A percentile compares a stretch with the other conserved stretches of the same genome.
Evolutionary conservation across 2,113 vertebrate genomes (phyloP).

Genomic region (Rhegmatorhina hoffmannsi): DNA sequence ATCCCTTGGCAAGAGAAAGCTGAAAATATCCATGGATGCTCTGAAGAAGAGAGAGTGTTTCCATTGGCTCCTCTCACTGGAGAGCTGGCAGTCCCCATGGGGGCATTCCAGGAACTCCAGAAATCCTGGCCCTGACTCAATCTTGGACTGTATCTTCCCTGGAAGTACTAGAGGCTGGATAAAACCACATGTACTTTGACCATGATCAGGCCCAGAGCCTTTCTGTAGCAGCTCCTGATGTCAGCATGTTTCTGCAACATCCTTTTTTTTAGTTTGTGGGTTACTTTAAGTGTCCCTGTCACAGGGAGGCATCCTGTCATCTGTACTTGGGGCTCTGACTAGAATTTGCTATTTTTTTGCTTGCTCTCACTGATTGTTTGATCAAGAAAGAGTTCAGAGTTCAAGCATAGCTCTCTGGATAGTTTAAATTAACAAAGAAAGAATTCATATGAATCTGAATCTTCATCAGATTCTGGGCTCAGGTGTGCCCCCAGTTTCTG

Average conservation of each 20-base stretch:
- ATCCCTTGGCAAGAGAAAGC: background rate
- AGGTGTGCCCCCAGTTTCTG: background rate
- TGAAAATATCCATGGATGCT: background rate
- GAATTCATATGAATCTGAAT: background rate
- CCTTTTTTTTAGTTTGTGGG: background rate
- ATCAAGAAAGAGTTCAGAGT: background rate
- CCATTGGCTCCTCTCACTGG: background rate
- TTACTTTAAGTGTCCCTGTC: background rate
- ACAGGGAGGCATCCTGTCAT: background rate
- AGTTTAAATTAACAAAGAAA: background rate
- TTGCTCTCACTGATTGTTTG: background rate
- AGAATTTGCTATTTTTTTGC: background rate
- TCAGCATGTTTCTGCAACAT: accelerated
- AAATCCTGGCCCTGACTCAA: background rate
- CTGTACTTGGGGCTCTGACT: background rate
- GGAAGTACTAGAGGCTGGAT: background rate
- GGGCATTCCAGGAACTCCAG: background rate
- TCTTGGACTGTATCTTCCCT: background rate
- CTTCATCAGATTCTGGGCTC: background rate
- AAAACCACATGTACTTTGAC: background rate
- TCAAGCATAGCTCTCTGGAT: background rate
- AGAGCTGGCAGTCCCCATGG: background rate
- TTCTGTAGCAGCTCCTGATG: background rate
- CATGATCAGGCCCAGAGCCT: background rate
- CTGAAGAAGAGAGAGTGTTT: background rate